These are phyloP conservation scores for Ciconia nigra DNA, from an alignment of 2,797 vertebrate species.

Conservation along the genomic window DNA sequence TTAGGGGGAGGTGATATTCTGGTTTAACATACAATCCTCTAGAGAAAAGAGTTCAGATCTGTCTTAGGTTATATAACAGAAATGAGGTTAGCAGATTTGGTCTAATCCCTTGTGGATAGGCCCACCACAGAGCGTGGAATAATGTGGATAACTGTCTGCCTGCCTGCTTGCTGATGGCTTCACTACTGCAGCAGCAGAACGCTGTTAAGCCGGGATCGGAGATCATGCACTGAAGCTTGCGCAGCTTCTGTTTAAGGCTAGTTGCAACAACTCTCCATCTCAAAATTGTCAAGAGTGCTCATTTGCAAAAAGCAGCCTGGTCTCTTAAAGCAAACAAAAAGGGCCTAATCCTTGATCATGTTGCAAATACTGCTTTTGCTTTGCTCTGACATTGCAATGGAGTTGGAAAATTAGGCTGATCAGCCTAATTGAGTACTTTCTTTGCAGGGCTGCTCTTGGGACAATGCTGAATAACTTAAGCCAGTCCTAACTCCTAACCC, in stretches of 20 bases:
- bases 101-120: slow-evolving; percentile 45
- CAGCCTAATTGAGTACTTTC: neutral
- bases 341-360: neutral
- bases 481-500: neutral
- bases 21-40: slow-evolving; percentile 35
- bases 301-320: neutral
- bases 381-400: neutral
- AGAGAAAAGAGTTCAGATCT: slow-evolving; percentile 34
- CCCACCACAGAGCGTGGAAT: slow-evolving; percentile 48
- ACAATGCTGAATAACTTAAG: neutral
- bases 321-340: neutral
- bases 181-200: neutral
- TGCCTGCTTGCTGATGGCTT: neutral
- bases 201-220: neutral
- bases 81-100: slow-evolving; percentile 67
- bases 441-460: neutral
- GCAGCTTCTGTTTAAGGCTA: neutral
- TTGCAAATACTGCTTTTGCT: neutral
- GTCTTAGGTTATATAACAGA: slow-evolving; percentile 56
- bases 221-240: neutral
- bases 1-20: slow-evolving; percentile 3
- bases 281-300: neutral
- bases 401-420: neutral
- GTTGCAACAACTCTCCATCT: neutral
- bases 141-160: neutral